Evolutionary conservation across 2,888 invertebrate species (phyloP).

Genomic region (Argyra leucocephala): DNA sequence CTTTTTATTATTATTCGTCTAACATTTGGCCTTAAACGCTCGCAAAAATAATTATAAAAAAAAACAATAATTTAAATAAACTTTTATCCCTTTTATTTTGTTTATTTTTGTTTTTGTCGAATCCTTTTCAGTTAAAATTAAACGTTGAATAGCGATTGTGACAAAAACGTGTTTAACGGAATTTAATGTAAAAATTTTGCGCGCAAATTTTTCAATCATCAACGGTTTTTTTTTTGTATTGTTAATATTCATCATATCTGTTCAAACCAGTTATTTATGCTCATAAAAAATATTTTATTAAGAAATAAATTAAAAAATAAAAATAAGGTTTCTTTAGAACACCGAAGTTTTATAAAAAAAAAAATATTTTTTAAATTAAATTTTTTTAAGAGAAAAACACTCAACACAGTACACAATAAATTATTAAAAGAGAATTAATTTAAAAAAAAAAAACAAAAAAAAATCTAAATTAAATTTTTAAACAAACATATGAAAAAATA

Average conservation of each 20-base stretch:
- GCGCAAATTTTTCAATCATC: background rate
- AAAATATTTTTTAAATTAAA: background rate
- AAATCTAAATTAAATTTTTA: background rate
- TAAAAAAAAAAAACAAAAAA: background rate
- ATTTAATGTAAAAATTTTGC: background rate
- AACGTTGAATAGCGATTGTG: background rate
- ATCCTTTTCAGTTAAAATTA: background rate
- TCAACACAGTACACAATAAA: no score
- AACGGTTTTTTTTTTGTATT: no score
- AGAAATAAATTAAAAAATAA: constrained; percentile 20
- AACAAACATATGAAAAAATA: constrained; percentile 13
- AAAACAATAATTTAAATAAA: background rate
- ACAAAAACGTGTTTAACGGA: background rate
- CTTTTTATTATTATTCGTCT: background rate
- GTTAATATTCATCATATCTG: no score
- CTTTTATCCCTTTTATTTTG: background rate
- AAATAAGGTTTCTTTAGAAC: constrained; percentile 16
- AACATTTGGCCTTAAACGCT: constrained; percentile 3
- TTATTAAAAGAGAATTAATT: background rate
- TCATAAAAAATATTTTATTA: no score
- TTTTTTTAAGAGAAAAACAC: background rate
- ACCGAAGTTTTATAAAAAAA: background rate
- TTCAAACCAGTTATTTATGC: no score
- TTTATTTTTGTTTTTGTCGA: background rate
- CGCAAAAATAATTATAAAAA: background rate